Evolutionary conservation across 2,113 vertebrate genomes (phyloP), one percentile per base, ranked within the genome.

Genomic region (Cinclus mexicanus): DNA sequence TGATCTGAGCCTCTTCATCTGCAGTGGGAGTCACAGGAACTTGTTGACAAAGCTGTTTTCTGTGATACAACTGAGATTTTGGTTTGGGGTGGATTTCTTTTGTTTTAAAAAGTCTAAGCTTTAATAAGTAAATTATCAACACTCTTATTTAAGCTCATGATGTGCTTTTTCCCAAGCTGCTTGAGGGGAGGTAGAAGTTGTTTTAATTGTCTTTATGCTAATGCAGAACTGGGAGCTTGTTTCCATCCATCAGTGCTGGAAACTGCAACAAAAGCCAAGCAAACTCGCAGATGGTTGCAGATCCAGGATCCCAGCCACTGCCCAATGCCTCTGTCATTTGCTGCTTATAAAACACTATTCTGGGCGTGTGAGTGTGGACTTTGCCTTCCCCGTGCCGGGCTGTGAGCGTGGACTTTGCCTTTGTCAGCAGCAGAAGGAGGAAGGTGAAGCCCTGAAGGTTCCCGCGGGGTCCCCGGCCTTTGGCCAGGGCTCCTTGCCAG

Each of bases 161-260:
- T 53, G 55, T 70, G 44, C 88, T 94, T 95, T 95, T 41, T 79
- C 94, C 69, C n/a, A 77, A 92, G 89, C 55, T 95, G 41, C 67
- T 87, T 59, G 21, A 21, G 12, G 33, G 47, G 22, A 11, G 33
- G 57, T 7, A 2, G 12, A 89, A 82, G 79, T 88, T 64, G 85
- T 95, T 95, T 91, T 94, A 97, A 95, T 97, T 89, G 92, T 96
- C 83, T 94, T 94, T 79, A 91, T 83, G 83, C 75, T 95, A 93
- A 92, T 91, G 46, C 41, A 90, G 91, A 83, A 84, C 23, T 18
- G 56, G 37, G 60, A 83, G 68, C 83, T 92, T 87, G 85, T 94
- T 97, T 93, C 83, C 69, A 81, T 85, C 88, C 78, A 49, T 61
- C 87, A 47, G 37, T 6, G 14, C 83, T 86, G 80, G 64, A 63